A percentile compares a stretch with the other conserved stretches of the same genome.
These are phyloP conservation scores for Synergus itoensis DNA, from an alignment of 2,888 invertebrate genomes.

Conservation along the genomic window DNA sequence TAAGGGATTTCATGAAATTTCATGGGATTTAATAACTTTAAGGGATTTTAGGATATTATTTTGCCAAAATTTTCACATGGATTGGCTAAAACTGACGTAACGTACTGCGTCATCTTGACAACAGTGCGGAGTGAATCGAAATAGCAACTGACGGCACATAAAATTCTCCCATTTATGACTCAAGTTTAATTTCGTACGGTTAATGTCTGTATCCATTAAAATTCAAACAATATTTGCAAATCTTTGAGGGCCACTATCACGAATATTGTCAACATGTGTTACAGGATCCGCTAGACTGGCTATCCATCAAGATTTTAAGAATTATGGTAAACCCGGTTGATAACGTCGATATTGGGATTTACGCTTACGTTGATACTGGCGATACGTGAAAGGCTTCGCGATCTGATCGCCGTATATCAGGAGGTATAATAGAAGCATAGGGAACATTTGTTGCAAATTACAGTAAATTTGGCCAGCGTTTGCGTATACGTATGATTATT, in stretches of 20 bases:
- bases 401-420: slow-evolving; percentile 14
- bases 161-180: too few relatives aligned
- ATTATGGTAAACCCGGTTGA: neutral
- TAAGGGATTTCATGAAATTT: too few relatives aligned
- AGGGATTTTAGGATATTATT: too few relatives aligned
- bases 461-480: neutral
- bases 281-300: neutral
- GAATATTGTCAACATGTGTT: neutral
- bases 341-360: slow-evolving; percentile 21
- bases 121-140: too few relatives aligned
- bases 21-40: too few relatives aligned
- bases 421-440: neutral
- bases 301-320: slow-evolving; percentile 3
- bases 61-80: too few relatives aligned
- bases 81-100: too few relatives aligned
- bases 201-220: neutral
- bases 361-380: neutral
- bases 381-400: slow-evolving; percentile 7
- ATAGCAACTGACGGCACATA: too few relatives aligned
- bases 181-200: too few relatives aligned
- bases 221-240: neutral
- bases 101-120: too few relatives aligned
- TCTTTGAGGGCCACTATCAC: neutral
- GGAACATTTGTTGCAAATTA: slow-evolving; percentile 14
- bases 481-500: neutral